Percentiles rank a stretch among this genome's conserved stretches.
Evolutionary conservation across 2,888 invertebrate genomes (phyloP).

Genomic region (Falcaria lacertinaria): DNA sequence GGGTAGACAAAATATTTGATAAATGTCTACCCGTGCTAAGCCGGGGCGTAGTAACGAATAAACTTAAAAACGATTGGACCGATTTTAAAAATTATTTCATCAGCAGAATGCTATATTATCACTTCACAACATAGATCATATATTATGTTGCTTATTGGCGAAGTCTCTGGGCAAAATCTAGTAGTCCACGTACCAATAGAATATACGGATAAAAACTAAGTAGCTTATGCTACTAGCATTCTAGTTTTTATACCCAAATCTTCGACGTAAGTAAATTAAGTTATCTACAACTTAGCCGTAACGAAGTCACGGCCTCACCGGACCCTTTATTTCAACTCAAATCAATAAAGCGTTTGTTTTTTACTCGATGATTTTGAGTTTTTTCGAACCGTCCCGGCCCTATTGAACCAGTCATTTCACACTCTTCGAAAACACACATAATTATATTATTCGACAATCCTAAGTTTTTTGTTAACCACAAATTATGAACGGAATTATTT

Average conservation of each 20-base stretch:
- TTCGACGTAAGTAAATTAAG: not conserved
- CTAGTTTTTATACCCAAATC: not conserved
- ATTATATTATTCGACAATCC: slow-evolving; percentile 69
- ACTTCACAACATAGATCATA: too few relatives aligned
- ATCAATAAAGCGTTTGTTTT: slow-evolving; percentile 19
- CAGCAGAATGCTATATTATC: too few relatives aligned
- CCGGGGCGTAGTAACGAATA: too few relatives aligned
- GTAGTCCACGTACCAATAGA: too few relatives aligned
- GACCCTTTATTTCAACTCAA: slow-evolving; percentile 4
- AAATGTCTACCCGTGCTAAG: too few relatives aligned
- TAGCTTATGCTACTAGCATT: too few relatives aligned
- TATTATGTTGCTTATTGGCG: too few relatives aligned
- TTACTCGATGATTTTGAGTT: slow-evolving; percentile 32
- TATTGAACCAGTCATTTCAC: slow-evolving; percentile 75
- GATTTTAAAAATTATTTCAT: too few relatives aligned
- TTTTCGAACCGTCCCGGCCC: slow-evolving; percentile 18
- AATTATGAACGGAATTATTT: slow-evolving; percentile 74
- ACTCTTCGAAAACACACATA: slow-evolving; percentile 68
- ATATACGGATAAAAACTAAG: too few relatives aligned
- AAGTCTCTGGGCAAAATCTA: too few relatives aligned
- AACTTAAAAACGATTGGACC: too few relatives aligned
- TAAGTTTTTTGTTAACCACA: slow-evolving; percentile 63
- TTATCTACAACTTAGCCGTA: slow-evolving; percentile 1
- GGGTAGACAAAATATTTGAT: too few relatives aligned
- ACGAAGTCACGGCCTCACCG: slow-evolving; percentile 1